Evolutionary conservation across 1,140 invertebrate genomes (phyloP), one percentile per base, ranked within the genome.

Genomic region (Musca domestica): DNA sequence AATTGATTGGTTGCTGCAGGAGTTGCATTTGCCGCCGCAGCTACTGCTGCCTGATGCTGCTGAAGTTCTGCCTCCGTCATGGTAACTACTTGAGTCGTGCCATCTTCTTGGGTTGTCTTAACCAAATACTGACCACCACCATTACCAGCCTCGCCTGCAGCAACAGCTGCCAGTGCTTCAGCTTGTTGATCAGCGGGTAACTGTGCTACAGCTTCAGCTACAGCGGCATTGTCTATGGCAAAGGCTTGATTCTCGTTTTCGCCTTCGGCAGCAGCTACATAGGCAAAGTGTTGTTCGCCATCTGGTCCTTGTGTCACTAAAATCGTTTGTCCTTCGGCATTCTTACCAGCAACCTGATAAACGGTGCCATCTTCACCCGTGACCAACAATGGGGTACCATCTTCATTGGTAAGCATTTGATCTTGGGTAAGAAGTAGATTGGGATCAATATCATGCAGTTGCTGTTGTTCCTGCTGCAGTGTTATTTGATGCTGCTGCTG

Each of bases 251-350:
- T 86, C 14, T 89, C 89, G 41, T 61, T 61, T 17, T 86, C 86
- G 54, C 87, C 85, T 7, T 80, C 82, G 22, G 87, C 87, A 0
- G 87, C 87, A 3, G 90, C 90, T 0, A 91, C 90, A 66, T 89
- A 87, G 12, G 89, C 86, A 65, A 89, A 92, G 68, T 89, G 87
- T 49, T 90, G 90, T 66, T 88, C 86, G 0, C 89, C 90, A 69
- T 90, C 87, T 9, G 87, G 88, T 1, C 87, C 88, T 56, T 87
- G 86, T 25, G 89, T 88, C 2, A 90, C 87, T 9, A 91, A 74
- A 20, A 92, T 80, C 0, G 90, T 91, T 73, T 92, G 90, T 0
- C 91, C 90, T 25, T 88, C 88, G 67, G 91, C 90, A 69, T 90
- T 91, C 73, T 92, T 89, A 7, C 91, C 90, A 0, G 91, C 88